Base-by-base conservation (phyloP, 2,113 vertebrate species). In the Crotalus viridis region DNA sequence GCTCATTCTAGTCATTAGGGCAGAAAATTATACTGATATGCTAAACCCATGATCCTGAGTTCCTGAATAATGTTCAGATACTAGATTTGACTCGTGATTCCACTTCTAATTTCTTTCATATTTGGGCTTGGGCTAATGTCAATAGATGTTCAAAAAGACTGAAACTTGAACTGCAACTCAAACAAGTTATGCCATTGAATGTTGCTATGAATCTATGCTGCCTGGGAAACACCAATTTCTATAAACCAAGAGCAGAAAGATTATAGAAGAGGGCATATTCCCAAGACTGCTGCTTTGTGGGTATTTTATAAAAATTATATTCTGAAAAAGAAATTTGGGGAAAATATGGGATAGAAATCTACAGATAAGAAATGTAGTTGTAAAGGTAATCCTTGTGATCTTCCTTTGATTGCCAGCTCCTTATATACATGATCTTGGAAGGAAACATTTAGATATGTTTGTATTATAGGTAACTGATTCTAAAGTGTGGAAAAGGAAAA, bases 221-320 rank as follows among this genome's bases (percentile, higher is more conserved):
- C 92, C 90, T 91, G 10, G 55, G 48, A 91, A 94, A 89, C 93
- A 89, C 43, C 24, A 55, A 86, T 21, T 85, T 86, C 88, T 39
- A 90, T 90, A 54, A n/a, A 51, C 5, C 69, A 69, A 87, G 26
- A 91, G 8, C 19, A 87, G 92, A 94, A 88, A 26, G 39, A 51
- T 88, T 57, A 52, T 57, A 28, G 51, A 54, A 46, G 22, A 69
- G 33, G 21, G 43, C 28, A 33, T 74, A n/a, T 89, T 74, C 26
- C 10, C 6, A 56, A 61, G 85, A 88, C 69, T 52, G 15, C 2
- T 51, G 52, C n/a, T 61, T 69, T 21, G 48, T 22, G 85, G 12
- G 13, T 43, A 43, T 28, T 28, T 87, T 59, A 26, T 26, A 26
- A 85, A 28, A 64, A 64, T 2, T 10, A 43, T 19, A 81, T 56